phyloP scores from a whole-genome alignment of 2,888 invertebrate genomes.

The Patella depressa region DNA sequence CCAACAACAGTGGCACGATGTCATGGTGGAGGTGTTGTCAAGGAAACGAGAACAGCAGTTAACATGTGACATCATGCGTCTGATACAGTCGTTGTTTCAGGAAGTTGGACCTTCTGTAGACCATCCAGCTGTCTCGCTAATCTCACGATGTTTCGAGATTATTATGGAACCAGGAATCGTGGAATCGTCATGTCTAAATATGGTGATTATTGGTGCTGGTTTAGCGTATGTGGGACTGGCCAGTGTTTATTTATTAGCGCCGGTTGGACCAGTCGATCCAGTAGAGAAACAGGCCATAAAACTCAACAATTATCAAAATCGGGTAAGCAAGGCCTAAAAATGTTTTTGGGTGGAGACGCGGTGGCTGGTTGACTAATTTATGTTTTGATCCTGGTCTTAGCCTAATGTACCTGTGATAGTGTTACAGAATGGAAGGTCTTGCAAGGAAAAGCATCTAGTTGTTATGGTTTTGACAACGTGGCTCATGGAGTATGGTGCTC shows the following conservation, averaged over 20 bases:
- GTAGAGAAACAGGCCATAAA: conserved; percentile 84
- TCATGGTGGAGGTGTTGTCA: background rate
- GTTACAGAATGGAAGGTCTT: no score
- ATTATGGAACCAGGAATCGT: conserved; percentile 18
- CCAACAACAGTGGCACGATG: background rate
- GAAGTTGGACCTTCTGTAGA: background rate
- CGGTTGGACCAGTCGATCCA: conserved; percentile 84
- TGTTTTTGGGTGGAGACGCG: no score
- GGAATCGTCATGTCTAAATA: conserved; percentile 1
- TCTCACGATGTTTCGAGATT: conserved; percentile 27
- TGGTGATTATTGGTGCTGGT: conserved; percentile 34
- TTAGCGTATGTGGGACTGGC: conserved; percentile 56
- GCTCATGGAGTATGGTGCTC: no score
- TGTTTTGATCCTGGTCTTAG: no score
- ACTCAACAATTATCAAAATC: conserved; percentile 79
- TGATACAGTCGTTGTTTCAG: background rate
- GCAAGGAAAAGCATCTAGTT: no score
- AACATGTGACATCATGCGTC: background rate
- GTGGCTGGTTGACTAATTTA: no score
- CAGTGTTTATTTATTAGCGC: conserved; percentile 57
- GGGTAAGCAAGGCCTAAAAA: conserved; percentile 72
- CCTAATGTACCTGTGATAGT: no score
- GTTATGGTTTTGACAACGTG: no score
- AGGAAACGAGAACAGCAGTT: background rate
- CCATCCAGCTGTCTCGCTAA: background rate